Conservation (phyloP, 2,888 invertebrate genomes). For the Drosophila hamatofila region DNA sequence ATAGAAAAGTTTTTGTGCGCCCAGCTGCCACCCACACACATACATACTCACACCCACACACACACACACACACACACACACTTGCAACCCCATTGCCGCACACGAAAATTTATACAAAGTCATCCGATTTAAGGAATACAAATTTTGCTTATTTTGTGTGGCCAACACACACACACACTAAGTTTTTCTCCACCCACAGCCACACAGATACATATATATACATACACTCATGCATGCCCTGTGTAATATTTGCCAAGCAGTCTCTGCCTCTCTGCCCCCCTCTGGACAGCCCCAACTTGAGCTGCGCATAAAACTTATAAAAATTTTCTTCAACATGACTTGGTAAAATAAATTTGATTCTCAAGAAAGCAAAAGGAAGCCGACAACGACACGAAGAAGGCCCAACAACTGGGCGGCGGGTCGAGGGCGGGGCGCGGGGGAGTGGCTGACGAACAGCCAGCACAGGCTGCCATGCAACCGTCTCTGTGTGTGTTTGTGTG, state of each 20-base stretch:
- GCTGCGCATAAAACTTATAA: slow-evolving; percentile 83
- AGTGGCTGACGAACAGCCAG: slow-evolving; percentile 29
- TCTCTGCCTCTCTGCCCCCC: slow-evolving; percentile 18
- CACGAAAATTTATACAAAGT: slow-evolving; percentile 84
- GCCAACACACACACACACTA: slow-evolving; percentile 69
- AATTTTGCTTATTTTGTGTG: slow-evolving; percentile 82
- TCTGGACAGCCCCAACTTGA: slow-evolving; percentile 58
- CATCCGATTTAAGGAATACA: slow-evolving; percentile 85
- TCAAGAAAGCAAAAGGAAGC: slow-evolving; percentile 79
- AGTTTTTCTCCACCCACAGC: slow-evolving; percentile 41
- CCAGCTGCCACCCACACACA: slow-evolving; percentile 67
- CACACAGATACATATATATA: slow-evolving; percentile 29
- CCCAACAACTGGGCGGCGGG: slow-evolving; percentile 28
- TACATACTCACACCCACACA: background rate
- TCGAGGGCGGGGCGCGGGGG: background rate
- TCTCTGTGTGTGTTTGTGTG: slow-evolving; percentile 9
- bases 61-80: slow-evolving; percentile 30
- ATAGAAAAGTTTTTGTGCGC: slow-evolving; percentile 69
- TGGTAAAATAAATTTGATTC: slow-evolving; percentile 85
- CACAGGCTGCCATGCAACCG: slow-evolving; percentile 62
- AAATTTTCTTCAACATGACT: slow-evolving; percentile 84
- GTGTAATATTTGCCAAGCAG: slow-evolving; percentile 63
- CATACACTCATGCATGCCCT: slow-evolving; percentile 25
- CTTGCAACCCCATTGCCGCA: slow-evolving; percentile 77
- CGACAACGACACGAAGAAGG: slow-evolving; percentile 59